A percentile compares a stretch with the other conserved stretches of the same genome.
These are phyloP conservation scores for Phalangium opilio DNA, from an alignment of 2,888 invertebrate genomes.

Conservation along the genomic window DNA sequence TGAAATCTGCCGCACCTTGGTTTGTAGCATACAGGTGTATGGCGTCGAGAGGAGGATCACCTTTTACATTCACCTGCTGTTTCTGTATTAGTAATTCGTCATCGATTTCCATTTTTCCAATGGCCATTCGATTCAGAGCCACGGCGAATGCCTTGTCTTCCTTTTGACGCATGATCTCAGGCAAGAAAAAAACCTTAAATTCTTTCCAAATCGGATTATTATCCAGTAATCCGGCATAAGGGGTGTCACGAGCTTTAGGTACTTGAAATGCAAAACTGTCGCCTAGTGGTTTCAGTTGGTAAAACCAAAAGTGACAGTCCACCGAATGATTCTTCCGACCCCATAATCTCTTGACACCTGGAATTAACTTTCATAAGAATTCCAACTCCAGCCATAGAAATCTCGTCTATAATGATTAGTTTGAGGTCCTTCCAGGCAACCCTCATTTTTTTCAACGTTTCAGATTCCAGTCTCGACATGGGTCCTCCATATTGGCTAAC, in stretches of 20 bases:
- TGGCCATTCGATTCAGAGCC: conserved; percentile 15
- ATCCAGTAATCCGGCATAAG: background rate
- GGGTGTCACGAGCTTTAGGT: background rate
- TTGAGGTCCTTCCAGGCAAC: conserved; percentile 4
- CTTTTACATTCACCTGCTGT: too few species aligned
- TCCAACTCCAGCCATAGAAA: conserved; percentile 18
- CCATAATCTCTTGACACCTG: conserved; percentile 25
- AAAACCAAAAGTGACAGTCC: conserved; percentile 25
- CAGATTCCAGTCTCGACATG: too few species aligned
- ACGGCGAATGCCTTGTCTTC: conserved; percentile 13
- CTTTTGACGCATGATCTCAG: conserved; percentile 17
- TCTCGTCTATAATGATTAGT: conserved; percentile 21
- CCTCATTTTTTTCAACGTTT: too few species aligned
- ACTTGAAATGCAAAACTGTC: conserved; percentile 3
- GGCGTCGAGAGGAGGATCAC: too few species aligned
- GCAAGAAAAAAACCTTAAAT: conserved; percentile 8
- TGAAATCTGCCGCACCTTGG: too few species aligned
- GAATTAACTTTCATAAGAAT: conserved; percentile 22
- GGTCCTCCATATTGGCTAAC: background rate
- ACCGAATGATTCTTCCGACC: conserved; percentile 24
- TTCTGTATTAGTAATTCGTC: conserved; percentile 4
- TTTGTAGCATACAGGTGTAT: too few species aligned
- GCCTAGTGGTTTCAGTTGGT: conserved; percentile 5
- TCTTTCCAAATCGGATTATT: background rate
- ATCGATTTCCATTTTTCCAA: conserved; percentile 7